These are phyloP conservation scores for Adelges cooleyi DNA, from an alignment of 1,140 invertebrate genomes.

Conservation along the genomic window DNA sequence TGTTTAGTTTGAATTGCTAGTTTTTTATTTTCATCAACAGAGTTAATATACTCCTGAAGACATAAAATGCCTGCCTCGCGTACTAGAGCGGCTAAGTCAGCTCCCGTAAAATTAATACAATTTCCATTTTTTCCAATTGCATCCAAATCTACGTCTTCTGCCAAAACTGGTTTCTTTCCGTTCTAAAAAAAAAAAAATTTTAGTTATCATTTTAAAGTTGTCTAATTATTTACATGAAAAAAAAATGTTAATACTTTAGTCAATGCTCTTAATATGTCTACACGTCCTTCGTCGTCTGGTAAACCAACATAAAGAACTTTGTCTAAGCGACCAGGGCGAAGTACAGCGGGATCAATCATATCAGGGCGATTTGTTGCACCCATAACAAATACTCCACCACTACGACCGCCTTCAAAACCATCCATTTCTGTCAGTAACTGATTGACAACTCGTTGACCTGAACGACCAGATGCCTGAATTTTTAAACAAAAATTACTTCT, in stretches of 20 bases:
- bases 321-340: constrained; percentile 88
- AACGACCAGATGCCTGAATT: constrained; percentile 41
- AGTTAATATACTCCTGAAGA: constrained; percentile 45
- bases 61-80: constrained; percentile 68
- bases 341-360: constrained; percentile 90
- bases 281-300: constrained; percentile 63
- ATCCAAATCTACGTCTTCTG: constrained; percentile 63
- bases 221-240: neutral
- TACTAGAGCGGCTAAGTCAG: constrained; percentile 79
- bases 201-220: neutral
- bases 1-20: constrained; percentile 41
- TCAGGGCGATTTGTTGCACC: constrained; percentile 95
- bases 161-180: constrained; percentile 61
- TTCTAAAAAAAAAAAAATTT: constrained; percentile 41
- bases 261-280: constrained; percentile 78
- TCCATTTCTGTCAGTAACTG: constrained; percentile 99
- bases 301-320: constrained; percentile 90
- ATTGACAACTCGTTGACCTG: constrained; percentile 70
- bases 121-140: constrained; percentile 49
- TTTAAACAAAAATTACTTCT: too few species aligned
- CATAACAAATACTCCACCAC: constrained; percentile 75
- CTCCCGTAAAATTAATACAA: constrained; percentile 77
- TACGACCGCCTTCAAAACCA: constrained; percentile 72
- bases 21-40: constrained; percentile 37
- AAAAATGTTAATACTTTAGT: constrained; percentile 60